Conservation (phyloP, 2,888 invertebrate species). For the Plebejus melissa region DNA sequence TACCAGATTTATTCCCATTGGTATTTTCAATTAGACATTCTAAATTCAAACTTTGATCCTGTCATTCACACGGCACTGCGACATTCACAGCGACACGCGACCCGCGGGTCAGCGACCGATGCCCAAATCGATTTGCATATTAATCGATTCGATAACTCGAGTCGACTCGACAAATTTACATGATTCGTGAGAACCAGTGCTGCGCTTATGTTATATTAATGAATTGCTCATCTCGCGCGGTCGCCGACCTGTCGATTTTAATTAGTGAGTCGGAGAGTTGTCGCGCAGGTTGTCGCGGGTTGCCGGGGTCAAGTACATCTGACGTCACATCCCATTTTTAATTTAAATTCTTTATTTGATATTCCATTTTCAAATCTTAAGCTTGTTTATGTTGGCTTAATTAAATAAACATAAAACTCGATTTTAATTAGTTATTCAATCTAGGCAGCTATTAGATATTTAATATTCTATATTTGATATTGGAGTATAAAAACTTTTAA, state of each 20-base stretch:
- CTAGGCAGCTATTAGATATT: background rate
- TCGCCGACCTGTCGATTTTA: constrained; percentile 65
- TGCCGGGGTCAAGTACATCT: constrained; percentile 24
- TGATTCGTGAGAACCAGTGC: constrained; percentile 76
- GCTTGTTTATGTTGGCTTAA: background rate
- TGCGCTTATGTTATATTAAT: constrained; percentile 77
- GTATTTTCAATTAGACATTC: background rate
- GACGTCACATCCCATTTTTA: constrained; percentile 19
- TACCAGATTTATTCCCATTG: background rate
- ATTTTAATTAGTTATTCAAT: background rate
- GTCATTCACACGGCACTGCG: constrained; percentile 87
- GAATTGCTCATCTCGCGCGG: constrained; percentile 68
- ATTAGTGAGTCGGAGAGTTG: constrained; percentile 46
- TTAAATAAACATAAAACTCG: background rate
- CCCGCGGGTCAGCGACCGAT: constrained; percentile 73
- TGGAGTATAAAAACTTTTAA: background rate
- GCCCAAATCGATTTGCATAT: constrained; percentile 74
- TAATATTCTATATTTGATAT: background rate
- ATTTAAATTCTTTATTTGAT: constrained; percentile 1
- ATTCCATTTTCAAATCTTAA: constrained; percentile 29
- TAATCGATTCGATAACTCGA: constrained; percentile 78
- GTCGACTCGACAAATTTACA: constrained; percentile 78
- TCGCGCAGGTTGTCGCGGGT: constrained; percentile 26
- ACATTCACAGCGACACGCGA: constrained; percentile 67
- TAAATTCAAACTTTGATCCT: constrained; percentile 1